Evolutionary conservation across 2,113 vertebrate genomes (phyloP).

Genomic region (Sisor rabdophorus): DNA sequence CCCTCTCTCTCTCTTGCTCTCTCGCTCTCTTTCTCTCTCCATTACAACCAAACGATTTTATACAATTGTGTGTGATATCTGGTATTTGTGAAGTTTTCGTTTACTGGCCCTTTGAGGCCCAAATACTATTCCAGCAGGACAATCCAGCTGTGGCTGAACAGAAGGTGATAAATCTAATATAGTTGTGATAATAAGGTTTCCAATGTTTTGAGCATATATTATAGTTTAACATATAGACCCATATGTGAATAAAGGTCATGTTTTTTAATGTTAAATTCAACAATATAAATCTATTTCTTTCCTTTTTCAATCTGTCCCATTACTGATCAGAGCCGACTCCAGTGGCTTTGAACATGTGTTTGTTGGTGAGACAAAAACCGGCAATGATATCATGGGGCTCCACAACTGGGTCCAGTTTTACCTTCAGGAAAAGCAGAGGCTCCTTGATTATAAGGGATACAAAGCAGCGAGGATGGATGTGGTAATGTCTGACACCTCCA

Average conservation of each 20-base stretch:
- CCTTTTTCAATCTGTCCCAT: neutral
- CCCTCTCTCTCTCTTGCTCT: neutral
- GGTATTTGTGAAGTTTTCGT: too few relatives aligned
- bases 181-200: too few relatives aligned
- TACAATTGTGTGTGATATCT: too few relatives aligned
- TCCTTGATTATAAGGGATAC: constrained; percentile 82
- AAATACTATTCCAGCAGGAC: too few relatives aligned
- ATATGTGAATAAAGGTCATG: neutral
- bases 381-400: constrained; percentile 74
- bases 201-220: too few relatives aligned
- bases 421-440: constrained; percentile 75
- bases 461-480: constrained; percentile 66
- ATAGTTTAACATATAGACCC: neutral
- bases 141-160: too few relatives aligned
- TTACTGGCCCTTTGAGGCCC: too few relatives aligned
- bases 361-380: constrained; percentile 77
- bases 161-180: too few relatives aligned
- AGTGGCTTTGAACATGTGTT: constrained; percentile 88
- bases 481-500: constrained; percentile 15
- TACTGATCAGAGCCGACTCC: constrained; percentile 70
- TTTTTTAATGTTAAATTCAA: neutral
- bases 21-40: neutral
- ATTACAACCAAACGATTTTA: neutral
- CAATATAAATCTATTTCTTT: neutral
- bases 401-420: constrained; percentile 89